These are phyloP conservation scores for Platynereis dumerilii DNA, from an alignment of 2,888 invertebrate genomes.

Conservation along the genomic window DNA sequence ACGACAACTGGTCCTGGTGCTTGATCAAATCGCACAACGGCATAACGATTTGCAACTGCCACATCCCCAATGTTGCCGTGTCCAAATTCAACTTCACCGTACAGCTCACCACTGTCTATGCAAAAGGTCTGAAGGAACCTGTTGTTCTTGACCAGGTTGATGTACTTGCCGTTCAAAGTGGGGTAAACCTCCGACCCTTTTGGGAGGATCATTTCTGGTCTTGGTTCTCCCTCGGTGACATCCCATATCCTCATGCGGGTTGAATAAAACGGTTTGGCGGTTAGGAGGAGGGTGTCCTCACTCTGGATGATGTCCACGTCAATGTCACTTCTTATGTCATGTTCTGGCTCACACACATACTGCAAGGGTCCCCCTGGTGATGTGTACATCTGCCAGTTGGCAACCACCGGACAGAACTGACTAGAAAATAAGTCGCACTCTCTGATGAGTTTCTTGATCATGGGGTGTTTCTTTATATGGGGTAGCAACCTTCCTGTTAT, in stretches of 20 bases:
- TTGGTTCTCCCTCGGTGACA: slow-evolving; percentile 47
- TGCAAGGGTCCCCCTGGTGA: slow-evolving; percentile 56
- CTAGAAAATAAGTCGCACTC: slow-evolving; percentile 50
- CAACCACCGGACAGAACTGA: slow-evolving; percentile 47
- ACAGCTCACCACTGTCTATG: slow-evolving; percentile 47
- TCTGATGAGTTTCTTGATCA: slow-evolving; percentile 43
- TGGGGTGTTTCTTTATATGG: slow-evolving; percentile 37
- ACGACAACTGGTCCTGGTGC: slow-evolving; percentile 49
- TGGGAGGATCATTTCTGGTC: slow-evolving; percentile 48
- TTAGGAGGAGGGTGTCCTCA: slow-evolving; percentile 47
- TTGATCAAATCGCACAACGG: slow-evolving; percentile 46
- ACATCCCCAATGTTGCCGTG: slow-evolving; percentile 20
- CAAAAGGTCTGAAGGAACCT: slow-evolving; percentile 43
- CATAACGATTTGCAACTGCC: slow-evolving; percentile 45
- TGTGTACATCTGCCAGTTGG: slow-evolving; percentile 51
- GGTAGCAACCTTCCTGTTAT: slow-evolving; percentile 34
- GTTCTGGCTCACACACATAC: slow-evolving; percentile 49
- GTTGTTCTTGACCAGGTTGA: slow-evolving; percentile 48
- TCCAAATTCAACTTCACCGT: slow-evolving; percentile 43
- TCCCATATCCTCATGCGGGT: slow-evolving; percentile 49
- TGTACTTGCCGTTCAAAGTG: slow-evolving; percentile 45
- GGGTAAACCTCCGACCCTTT: slow-evolving; percentile 43
- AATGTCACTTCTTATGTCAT: slow-evolving; percentile 37
- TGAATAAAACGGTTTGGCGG: slow-evolving; percentile 47
- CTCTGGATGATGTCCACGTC: slow-evolving; percentile 50